These are phyloP conservation scores for Camponotus vicinus DNA, from an alignment of 1,140 invertebrate genomes.

Conservation along the genomic window DNA sequence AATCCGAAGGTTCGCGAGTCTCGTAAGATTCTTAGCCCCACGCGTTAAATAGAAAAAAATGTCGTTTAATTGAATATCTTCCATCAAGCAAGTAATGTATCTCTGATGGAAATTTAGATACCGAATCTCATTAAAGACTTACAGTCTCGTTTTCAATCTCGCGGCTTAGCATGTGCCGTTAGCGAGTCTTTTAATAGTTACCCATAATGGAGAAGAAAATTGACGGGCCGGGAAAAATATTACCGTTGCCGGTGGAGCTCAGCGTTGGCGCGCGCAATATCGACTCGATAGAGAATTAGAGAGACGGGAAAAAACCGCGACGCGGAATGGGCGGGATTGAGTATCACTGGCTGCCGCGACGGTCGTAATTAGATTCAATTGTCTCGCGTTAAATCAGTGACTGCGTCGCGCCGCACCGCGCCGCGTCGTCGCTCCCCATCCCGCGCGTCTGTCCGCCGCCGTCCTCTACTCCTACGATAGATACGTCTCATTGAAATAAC, in stretches of 20 bases:
- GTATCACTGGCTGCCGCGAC: constrained; percentile 79
- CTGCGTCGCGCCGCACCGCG: constrained; percentile 73
- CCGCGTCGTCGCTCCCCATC: constrained; percentile 73
- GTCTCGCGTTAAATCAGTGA: constrained; percentile 86
- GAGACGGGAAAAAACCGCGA: constrained; percentile 56
- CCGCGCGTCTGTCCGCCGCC: constrained; percentile 76
- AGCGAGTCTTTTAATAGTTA: constrained; percentile 51
- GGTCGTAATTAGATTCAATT: constrained; percentile 86
- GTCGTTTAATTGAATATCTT: constrained; percentile 1
- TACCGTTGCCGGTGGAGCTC: constrained; percentile 36
- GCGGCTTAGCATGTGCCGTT: constrained; percentile 47
- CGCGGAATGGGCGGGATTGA: constrained; percentile 71
- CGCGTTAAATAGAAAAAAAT: constrained; percentile 3
- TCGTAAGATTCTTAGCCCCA: neutral
- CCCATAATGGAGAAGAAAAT: constrained; percentile 53
- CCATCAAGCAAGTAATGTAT: constrained; percentile 10
- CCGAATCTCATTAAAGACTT: constrained; percentile 55
- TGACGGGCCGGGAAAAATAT: constrained; percentile 61
- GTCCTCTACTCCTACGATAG: constrained; percentile 79
- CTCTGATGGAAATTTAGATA: constrained; percentile 53
- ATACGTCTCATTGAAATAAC: constrained; percentile 82
- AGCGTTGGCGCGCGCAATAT: constrained; percentile 45
- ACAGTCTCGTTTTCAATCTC: constrained; percentile 48
- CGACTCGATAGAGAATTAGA: constrained; percentile 52
- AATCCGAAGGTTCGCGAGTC: too few species aligned